These are phyloP conservation scores for Aphis gossypii DNA, from an alignment of 1,140 invertebrate genomes.

Conservation along the genomic window DNA sequence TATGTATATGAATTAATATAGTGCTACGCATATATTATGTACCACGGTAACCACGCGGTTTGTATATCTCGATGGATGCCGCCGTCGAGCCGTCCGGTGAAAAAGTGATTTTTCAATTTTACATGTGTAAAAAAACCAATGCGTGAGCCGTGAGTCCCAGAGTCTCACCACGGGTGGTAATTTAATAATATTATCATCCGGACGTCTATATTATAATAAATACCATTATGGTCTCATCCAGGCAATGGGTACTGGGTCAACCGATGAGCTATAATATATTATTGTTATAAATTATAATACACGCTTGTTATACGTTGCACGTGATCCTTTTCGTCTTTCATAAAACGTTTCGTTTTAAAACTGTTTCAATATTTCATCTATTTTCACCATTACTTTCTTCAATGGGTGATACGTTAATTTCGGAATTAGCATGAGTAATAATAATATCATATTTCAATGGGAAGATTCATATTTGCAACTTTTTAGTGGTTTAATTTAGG, in stretches of 20 bases:
- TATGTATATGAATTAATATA: background rate
- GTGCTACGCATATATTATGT: background rate
- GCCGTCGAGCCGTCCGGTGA: background rate
- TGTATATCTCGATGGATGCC: background rate
- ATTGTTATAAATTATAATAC: background rate
- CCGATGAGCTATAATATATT: background rate
- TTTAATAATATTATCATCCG: background rate
- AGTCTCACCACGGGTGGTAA: constrained; percentile 26
- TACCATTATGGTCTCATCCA: background rate
- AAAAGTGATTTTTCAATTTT: constrained; percentile 49
- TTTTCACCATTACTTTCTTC: background rate
- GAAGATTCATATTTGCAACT: background rate
- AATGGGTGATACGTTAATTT: background rate
- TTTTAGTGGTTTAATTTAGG: background rate
- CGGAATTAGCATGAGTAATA: background rate
- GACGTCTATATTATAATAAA: background rate
- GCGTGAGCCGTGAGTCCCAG: background rate
- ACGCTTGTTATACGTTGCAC: background rate
- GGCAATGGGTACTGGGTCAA: background rate
- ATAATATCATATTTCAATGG: background rate
- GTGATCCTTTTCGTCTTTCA: background rate
- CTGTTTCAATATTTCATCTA: background rate
- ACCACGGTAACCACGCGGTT: background rate
- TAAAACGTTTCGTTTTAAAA: background rate
- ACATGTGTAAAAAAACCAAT: background rate